A percentile compares a stretch with the other conserved stretches of the same genome.
phyloP scores from a whole-genome alignment of 1,140 invertebrate species.

The Zophobas atratus region DNA sequence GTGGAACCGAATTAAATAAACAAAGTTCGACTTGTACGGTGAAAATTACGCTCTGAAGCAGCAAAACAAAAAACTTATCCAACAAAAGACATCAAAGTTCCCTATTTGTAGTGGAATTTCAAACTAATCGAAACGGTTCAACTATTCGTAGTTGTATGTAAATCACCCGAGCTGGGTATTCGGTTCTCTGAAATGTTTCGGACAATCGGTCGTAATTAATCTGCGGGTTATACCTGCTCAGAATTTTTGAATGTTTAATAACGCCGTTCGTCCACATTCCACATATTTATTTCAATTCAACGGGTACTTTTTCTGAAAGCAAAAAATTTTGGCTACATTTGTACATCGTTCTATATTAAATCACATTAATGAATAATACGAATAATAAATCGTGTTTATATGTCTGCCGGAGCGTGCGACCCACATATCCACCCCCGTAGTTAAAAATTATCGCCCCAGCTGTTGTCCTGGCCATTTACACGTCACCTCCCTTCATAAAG shows the following conservation, averaged over 20 bases:
- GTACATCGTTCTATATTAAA: no score
- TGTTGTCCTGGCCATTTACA: neutral
- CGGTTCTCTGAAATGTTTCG: slow-evolving; percentile 12
- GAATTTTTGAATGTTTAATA: slow-evolving; percentile 20
- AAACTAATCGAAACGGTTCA: slow-evolving; percentile 16
- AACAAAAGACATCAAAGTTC: neutral
- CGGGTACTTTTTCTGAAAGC: no score
- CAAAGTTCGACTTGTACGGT: slow-evolving; percentile 6
- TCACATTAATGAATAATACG: no score
- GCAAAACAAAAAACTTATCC: no score
- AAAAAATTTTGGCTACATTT: no score
- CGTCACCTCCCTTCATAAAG: slow-evolving; percentile 32
- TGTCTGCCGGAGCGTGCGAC: no score
- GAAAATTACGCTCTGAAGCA: no score
- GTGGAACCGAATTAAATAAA: slow-evolving; percentile 29
- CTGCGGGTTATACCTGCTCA: slow-evolving; percentile 21
- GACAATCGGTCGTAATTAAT: neutral
- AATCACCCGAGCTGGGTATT: slow-evolving; percentile 14
- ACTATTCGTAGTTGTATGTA: slow-evolving; percentile 39
- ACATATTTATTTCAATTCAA: no score
- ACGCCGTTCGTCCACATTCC: neutral
- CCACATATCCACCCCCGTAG: no score
- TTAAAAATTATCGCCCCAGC: no score
- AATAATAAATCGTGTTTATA: no score
- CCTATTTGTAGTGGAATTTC: slow-evolving; percentile 3